phyloP scores from a whole-genome alignment of 2,888 invertebrate genomes.

The Graphium colonna region DNA sequence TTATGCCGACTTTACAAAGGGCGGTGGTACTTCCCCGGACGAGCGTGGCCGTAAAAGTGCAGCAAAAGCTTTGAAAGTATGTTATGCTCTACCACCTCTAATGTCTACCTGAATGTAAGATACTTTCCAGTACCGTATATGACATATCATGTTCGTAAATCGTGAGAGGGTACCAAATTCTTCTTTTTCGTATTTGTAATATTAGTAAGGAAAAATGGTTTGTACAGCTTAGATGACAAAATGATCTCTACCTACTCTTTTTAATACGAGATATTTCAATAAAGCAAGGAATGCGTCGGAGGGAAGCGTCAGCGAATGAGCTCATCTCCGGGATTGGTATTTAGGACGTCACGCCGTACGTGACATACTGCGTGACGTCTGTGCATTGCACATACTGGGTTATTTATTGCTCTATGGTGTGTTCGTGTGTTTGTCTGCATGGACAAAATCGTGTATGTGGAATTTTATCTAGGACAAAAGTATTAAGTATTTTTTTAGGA shows the following conservation, averaged over 20 bases:
- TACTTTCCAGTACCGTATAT: too few relatives aligned
- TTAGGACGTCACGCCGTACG: conserved; percentile 52
- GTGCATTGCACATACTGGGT: conserved; percentile 26
- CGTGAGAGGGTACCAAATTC: too few relatives aligned
- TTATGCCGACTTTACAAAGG: too few relatives aligned
- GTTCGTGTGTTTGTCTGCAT: neutral
- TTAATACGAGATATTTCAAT: conserved; percentile 43
- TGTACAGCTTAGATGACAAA: neutral
- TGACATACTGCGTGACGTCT: conserved; percentile 42
- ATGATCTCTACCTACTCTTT: neutral
- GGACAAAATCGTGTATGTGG: too few relatives aligned
- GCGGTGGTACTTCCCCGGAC: too few relatives aligned
- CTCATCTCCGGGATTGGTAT: conserved; percentile 51
- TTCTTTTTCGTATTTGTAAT: neutral
- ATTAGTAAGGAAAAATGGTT: neutral
- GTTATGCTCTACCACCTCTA: too few relatives aligned
- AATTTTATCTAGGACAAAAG: too few relatives aligned
- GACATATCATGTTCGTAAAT: too few relatives aligned
- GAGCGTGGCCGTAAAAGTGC: too few relatives aligned
- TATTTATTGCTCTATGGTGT: neutral
- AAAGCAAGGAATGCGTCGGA: conserved; percentile 36
- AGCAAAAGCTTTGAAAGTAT: too few relatives aligned
- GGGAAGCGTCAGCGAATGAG: conserved; percentile 40
- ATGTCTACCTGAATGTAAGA: too few relatives aligned
- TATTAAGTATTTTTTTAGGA: too few relatives aligned